These are phyloP conservation scores for Elysia crispata DNA, from an alignment of 2,888 invertebrate species.

Conservation along the genomic window DNA sequence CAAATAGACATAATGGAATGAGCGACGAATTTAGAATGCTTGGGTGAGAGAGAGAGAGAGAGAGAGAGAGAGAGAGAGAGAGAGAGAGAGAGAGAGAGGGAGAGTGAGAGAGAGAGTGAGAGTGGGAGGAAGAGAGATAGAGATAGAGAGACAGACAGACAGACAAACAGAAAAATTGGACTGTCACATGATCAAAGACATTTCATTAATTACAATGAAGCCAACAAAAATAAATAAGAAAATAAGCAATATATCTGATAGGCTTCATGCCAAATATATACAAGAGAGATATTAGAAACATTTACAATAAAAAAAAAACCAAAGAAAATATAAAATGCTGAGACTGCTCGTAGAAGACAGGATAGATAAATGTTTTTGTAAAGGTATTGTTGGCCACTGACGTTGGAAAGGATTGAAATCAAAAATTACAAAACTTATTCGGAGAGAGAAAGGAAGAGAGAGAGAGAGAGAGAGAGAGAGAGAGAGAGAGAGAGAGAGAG, in stretches of 20 bases:
- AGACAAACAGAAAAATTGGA: not conserved
- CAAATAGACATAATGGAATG: not conserved
- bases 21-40: not conserved
- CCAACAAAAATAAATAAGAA: too few species aligned
- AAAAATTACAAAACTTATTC: too few species aligned
- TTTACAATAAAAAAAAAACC: not conserved
- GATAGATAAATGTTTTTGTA: too few species aligned
- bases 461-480: not conserved
- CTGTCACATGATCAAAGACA: too few species aligned
- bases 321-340: too few species aligned
- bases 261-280: too few species aligned
- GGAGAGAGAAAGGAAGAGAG: not conserved
- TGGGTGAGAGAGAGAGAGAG: not conserved
- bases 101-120: not conserved
- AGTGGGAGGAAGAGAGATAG: not conserved
- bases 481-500: constrained; percentile 14
- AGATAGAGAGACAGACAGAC: not conserved
- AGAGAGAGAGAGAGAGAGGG: not conserved
- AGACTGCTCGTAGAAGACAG: too few species aligned
- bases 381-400: too few species aligned
- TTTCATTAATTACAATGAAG: too few species aligned
- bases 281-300: too few species aligned
- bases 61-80: not conserved
- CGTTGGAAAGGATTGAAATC: too few species aligned
- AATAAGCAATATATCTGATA: too few species aligned